Evolutionary conservation across 2,797 vertebrate species (phyloP).

Genomic region (Micrastur ruficollis): DNA sequence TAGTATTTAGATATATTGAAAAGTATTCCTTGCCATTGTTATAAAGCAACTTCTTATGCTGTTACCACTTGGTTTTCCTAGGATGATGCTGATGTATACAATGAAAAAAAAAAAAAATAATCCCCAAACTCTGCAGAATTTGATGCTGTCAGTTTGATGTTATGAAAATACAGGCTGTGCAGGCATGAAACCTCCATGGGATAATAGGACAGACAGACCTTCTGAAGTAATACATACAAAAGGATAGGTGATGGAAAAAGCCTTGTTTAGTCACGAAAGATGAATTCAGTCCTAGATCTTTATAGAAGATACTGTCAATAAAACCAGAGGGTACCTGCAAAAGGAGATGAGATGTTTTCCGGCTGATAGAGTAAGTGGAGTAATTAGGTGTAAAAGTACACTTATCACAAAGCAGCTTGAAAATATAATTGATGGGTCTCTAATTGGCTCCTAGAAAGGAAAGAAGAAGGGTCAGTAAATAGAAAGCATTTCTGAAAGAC

Average conservation of each 20-base stretch:
- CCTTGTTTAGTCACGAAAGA: not conserved
- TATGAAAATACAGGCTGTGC: not conserved
- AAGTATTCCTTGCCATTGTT: not conserved
- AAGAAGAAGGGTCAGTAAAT: not conserved
- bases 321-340: not conserved
- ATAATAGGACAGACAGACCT: not conserved
- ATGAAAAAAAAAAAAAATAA: not conserved
- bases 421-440: not conserved
- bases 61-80: not conserved
- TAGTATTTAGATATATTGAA: not conserved
- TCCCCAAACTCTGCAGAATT: not conserved
- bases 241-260: not conserved
- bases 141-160: not conserved
- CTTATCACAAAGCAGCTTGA: not conserved
- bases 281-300: not conserved
- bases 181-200: not conserved
- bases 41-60: not conserved
- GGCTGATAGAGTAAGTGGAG: not conserved
- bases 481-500: not conserved
- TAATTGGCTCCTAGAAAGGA: not conserved
- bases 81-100: not conserved
- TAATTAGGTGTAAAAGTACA: slow-evolving; percentile 1
- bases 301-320: not conserved
- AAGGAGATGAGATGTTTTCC: not conserved
- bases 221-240: not conserved